Conservation (phyloP, 2,888 invertebrate genomes). For the Pantelozetes paolii region DNA sequence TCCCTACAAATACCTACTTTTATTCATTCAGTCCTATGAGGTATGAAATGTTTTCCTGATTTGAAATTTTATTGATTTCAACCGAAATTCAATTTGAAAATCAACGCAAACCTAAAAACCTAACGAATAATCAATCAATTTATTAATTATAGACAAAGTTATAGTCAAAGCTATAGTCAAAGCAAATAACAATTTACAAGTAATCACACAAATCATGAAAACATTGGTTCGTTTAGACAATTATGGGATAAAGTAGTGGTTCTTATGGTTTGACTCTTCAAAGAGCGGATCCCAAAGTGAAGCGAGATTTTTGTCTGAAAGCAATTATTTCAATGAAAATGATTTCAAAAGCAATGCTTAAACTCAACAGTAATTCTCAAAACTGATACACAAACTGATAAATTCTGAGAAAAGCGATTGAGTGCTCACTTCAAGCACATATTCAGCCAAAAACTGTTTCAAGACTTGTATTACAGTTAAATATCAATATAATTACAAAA, state of each 20-base stretch:
- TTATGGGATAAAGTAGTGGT: neutral
- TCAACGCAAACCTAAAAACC: neutral
- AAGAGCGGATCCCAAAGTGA: neutral
- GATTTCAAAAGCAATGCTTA: slow-evolving; percentile 12
- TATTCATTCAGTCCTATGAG: too few species aligned
- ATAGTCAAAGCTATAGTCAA: too few species aligned
- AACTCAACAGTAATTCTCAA: slow-evolving; percentile 11
- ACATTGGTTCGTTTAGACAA: neutral
- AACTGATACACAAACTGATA: too few species aligned
- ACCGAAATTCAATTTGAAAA: neutral
- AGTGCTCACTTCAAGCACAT: neutral
- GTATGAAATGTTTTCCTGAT: too few species aligned
- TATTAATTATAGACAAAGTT: slow-evolving; percentile 24
- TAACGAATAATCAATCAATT: slow-evolving; percentile 18
- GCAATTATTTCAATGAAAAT: slow-evolving; percentile 18
- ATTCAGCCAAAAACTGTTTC: neutral
- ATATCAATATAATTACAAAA: slow-evolving; percentile 11
- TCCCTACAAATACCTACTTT: too few species aligned
- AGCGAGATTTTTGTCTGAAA: slow-evolving; percentile 14
- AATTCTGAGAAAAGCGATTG: slow-evolving; percentile 15
- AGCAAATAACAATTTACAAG: neutral
- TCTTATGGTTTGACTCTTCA: neutral
- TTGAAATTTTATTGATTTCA: neutral
- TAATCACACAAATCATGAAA: neutral
- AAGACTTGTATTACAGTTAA: neutral